Evolutionary conservation across 2,113 vertebrate species (phyloP).

Genomic region (Cryptotis parvus): DNA sequence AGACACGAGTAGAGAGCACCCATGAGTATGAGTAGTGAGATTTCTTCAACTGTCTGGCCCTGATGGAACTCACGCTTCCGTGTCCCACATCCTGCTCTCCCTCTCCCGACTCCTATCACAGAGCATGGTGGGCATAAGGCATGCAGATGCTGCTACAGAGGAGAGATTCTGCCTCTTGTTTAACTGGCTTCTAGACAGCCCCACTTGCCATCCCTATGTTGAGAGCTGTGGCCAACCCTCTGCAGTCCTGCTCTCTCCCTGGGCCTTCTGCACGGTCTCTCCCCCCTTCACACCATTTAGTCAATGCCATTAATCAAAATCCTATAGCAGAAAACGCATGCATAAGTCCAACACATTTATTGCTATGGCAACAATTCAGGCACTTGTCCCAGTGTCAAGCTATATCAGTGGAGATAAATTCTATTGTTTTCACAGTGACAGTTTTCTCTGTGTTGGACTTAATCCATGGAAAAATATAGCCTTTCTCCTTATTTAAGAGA

Average conservation of each 20-base stretch:
- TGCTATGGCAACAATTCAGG: constrained; percentile 99
- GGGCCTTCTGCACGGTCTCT: constrained; percentile 84
- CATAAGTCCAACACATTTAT: constrained; percentile 99
- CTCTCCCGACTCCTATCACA: neutral
- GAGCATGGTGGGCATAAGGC: neutral
- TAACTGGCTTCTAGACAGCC: constrained; percentile 14
- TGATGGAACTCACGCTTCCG: neutral
- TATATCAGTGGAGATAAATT: constrained; percentile 98
- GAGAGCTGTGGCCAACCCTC: constrained; percentile 39
- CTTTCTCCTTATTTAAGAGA: constrained; percentile 87
- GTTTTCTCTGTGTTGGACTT: constrained; percentile 92
- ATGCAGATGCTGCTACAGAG: neutral
- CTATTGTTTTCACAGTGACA: constrained; percentile 97
- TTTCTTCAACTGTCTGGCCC: neutral
- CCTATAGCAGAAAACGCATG: constrained; percentile 97
- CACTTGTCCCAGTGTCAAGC: constrained; percentile 99
- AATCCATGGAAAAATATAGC: constrained; percentile 91
- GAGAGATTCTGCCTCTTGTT: neutral
- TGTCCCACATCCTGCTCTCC: neutral
- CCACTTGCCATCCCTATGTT: neutral
- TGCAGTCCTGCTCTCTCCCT: constrained; percentile 78
- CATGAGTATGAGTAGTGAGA: neutral
- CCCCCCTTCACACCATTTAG: constrained; percentile 89
- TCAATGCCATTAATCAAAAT: constrained; percentile 94
- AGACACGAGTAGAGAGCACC: neutral